Base-by-base conservation (phyloP, 2,797 vertebrate genomes). In the Xiphophorus birchmanni region DNA sequence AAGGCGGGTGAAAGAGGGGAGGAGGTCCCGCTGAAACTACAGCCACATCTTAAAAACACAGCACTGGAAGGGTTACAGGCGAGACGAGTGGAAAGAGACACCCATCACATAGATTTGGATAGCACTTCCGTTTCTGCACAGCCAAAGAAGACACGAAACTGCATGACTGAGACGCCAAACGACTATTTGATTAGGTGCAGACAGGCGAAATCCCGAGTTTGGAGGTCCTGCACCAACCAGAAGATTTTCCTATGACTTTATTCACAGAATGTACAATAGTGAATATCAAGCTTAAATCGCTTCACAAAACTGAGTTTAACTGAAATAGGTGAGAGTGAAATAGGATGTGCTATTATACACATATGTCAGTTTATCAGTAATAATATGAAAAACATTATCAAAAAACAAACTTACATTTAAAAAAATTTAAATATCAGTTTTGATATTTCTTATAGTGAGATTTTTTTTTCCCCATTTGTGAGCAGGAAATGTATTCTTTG, bases 11-110 rank as follows among this genome's bases (percentile, higher is more conserved):
- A 21, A 73, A 63, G 73, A 60, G 56, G 52, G 82, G 75, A 80
- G 81, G 85, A 80, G 78, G 80, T 84, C 32, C 85, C 83, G 86
- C 87, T 82, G 87, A 82, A 85, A 2, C 10, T 65, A 73, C 82
- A 81, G 54, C 15, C 82, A 75, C 86, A 82, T 82, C 86, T 85
- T 15, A 63, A 63, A 63, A 65, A 69, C 58, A 58, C 50, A 11
- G 40, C 23, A 26, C 40, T 44, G 21, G 2, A 71, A 26, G 37
- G 63, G 65, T 69, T 69, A 42, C 37, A 40, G 37, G 37, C 65
- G 21, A 42, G 21, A 37, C 26, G 37, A 37, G 65, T 8, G 29
- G 15, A 65, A 63, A 37, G 63, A 40, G 63, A 9, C 63, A 37
- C 8, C 63, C 18, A 10, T 9, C 63, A 37, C 63, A 37, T 0